phyloP scores from a whole-genome alignment of 2,888 invertebrate genomes.

The Leptogaster cylindrica region DNA sequence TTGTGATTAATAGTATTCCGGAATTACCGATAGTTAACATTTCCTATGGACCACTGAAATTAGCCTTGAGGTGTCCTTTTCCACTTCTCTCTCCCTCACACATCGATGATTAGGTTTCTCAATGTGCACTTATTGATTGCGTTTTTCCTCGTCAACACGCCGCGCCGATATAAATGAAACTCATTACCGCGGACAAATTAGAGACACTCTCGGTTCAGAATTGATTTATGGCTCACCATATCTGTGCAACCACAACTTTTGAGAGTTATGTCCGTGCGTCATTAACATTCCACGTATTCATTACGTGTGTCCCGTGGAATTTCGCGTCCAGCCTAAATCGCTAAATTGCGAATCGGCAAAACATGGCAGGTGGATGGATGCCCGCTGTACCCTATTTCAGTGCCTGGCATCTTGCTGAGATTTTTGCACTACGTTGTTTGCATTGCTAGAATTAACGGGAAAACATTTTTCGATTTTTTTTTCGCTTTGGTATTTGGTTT shows the following conservation, averaged over 20 bases:
- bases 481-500: too few species aligned
- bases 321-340: neutral
- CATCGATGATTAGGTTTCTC: too few species aligned
- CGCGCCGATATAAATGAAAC: too few species aligned
- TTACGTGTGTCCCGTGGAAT: conserved; percentile 11
- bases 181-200: conserved; percentile 11
- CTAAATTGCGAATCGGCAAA: neutral
- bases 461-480: conserved; percentile 5
- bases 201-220: conserved; percentile 12
- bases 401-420: neutral
- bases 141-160: too few species aligned
- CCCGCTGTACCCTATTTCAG: neutral
- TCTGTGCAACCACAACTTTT: neutral
- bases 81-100: too few species aligned
- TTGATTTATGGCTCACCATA: conserved; percentile 22
- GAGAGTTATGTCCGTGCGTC: conserved; percentile 19
- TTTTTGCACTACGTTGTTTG: neutral
- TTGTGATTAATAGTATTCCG: too few species aligned
- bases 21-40: too few species aligned
- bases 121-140: too few species aligned
- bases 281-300: conserved; percentile 18
- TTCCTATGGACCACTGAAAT: too few species aligned
- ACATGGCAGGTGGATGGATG: neutral
- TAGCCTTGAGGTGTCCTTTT: too few species aligned
- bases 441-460: neutral